Evolutionary conservation across 2,113 vertebrate genomes (phyloP).

Genomic region (Ariopsis seemanni): DNA sequence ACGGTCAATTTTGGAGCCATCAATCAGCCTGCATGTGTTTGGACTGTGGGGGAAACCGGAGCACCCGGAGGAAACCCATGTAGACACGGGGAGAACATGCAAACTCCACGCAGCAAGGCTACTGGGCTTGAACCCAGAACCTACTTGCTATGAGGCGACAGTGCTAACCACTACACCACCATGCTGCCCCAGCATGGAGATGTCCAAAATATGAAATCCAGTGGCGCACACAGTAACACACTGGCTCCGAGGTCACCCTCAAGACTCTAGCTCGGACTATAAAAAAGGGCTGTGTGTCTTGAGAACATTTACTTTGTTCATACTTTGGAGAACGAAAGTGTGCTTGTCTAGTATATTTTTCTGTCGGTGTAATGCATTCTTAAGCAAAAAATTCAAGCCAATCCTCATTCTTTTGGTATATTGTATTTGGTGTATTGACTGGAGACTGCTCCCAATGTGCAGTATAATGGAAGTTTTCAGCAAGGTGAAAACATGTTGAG

Average conservation of each 20-base stretch:
- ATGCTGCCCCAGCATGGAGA: not conserved
- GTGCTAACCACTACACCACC: too few species aligned
- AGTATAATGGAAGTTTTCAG: not conserved
- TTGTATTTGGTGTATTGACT: not conserved
- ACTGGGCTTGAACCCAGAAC: too few species aligned
- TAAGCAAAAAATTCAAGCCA: not conserved
- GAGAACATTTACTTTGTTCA: not conserved
- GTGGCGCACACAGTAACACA: not conserved
- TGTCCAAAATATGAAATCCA: not conserved
- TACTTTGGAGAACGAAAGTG: not conserved
- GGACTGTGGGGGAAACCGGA: too few species aligned
- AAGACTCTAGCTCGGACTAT: not conserved
- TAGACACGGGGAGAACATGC: too few species aligned
- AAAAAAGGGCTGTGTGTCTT: not conserved
- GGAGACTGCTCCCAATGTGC: not conserved
- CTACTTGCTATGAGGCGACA: too few species aligned
- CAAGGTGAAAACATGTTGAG: slow-evolving; percentile 9
- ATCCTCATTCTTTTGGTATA: not conserved
- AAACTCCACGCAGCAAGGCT: too few species aligned
- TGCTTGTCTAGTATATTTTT: too few species aligned
- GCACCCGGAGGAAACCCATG: too few species aligned
- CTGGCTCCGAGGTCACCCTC: not conserved
- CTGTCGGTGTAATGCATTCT: not conserved
- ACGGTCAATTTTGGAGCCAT: too few species aligned
- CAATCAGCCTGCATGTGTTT: too few species aligned